Base-by-base conservation (phyloP, 2,888 invertebrate genomes). In the Xanthia togata region DNA sequence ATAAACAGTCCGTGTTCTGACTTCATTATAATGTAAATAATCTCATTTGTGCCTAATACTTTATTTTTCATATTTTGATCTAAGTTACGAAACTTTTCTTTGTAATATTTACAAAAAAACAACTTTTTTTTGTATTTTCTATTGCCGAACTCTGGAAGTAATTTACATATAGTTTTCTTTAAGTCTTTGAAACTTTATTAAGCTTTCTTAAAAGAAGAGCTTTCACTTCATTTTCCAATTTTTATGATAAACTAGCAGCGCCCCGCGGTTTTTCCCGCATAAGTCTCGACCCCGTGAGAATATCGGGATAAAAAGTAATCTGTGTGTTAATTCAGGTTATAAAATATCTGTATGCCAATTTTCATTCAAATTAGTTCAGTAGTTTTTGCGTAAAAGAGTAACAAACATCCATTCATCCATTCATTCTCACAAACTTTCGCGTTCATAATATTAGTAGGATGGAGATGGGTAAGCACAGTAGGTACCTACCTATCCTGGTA, bases 31-130 rank as follows among this genome's bases (percentile, higher is more conserved):
- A 55, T 44, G 26, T 35, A 79, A 74, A 60, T 64, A 62, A 69
- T 55, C 23, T 38, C 20, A 64, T 73, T 83, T 81, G n/a, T n/a
- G 55, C 50, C 14, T 68, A 70, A 47, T 50, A 68, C 26, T 47
- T 63, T 41, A 50, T 60, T 64, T 81, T 31, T 44, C 12, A 35
- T 35, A 60, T 63, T 67, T 63, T 67, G 23, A 50, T 64, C 11
- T 59, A 62, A 62, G 41, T 69, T 44, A 20, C 1, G 14, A 55
- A 65, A 81, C 20, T 81, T 74, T 62, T 65, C 47, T 81, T 74
- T 67, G 11, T 74, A 78, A 55, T 26, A 57, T 55, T 50, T 35
- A 47, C 9, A 65, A 67, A 71, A 53, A 50, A 17, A 0, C 31
- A 41, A 3, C 4, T 53, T 41, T 12, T 35, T 23, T 50, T 53